Base-by-base conservation (phyloP, 2,888 invertebrate genomes). In the Amaurobius ferox region DNA sequence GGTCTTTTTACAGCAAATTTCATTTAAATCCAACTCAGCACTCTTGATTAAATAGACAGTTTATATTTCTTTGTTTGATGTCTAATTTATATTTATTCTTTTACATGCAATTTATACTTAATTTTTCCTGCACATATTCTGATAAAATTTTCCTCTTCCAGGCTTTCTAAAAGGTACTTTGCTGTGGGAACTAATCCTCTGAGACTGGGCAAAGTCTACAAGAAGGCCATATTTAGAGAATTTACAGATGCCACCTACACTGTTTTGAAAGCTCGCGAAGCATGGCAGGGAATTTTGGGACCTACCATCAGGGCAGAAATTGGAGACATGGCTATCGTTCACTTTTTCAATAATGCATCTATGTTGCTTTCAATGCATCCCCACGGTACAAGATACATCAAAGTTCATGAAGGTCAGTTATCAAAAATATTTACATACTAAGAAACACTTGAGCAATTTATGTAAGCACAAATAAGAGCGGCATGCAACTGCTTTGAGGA, bases 221-320 rank as follows among this genome's bases (percentile, higher is more conserved):
- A 86, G 66, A 89, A 89, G 71, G 89, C 88, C 0, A 64, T 89
- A 11, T 88, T 87, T 55, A 26, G 88, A 16, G 88, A 89, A 55
- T 89, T 87, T 64, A 88, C 88, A 1, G 88, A 89, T 55, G 79
- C 67, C 28, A 86, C 88, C 5, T 89, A 85, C 67, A 88, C 76
- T 7, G 68, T 74, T 0, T 40, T 73, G 72, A 88, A 85, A 55
- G 66, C 70, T 1, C 67, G 80, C 6, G 83, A 86, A 32, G 61
- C 79, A 30, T 88, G 83, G 83, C 71, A 88, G 44, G 89, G 89
- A 11, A 81, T 88, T 19, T 23, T 89, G 19, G 91, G 91, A 3
- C 90, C 91, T 0, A 88, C 89, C n/a, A 89, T 91, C n/a, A 85
- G 86, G 39, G 90, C 89, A 11, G 90, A 90, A 86, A 89, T 90